phyloP scores from a whole-genome alignment of 2,113 vertebrate species.

The Phyllopteryx taeniolatus region DNA sequence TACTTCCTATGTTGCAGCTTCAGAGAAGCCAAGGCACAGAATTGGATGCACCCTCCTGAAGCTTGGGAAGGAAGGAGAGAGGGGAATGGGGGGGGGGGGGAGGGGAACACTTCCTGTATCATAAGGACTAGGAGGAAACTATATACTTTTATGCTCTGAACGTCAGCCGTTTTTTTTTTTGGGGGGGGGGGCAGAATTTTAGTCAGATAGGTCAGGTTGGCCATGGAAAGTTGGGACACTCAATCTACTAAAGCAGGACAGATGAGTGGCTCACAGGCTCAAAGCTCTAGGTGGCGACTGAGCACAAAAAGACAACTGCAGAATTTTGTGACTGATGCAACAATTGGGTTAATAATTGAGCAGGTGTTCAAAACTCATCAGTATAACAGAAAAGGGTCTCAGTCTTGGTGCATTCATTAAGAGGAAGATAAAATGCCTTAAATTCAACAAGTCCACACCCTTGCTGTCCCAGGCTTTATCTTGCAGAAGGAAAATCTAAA shows the following conservation, averaged over 20 bases:
- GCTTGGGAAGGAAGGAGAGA: too few relatives aligned
- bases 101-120: background rate
- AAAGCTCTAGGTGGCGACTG: background rate
- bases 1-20: slow-evolving; percentile 22
- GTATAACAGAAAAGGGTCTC: background rate
- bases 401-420: background rate
- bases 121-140: background rate
- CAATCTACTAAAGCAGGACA: background rate
- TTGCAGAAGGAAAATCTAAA: slow-evolving; percentile 15
- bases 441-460: background rate
- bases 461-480: slow-evolving; percentile 11
- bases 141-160: background rate
- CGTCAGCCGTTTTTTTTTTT: background rate
- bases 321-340: background rate
- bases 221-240: background rate
- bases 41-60: slow-evolving; percentile 27
- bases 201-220: background rate
- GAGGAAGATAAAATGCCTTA: background rate
- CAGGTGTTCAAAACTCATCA: background rate
- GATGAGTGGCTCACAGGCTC: background rate
- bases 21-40: slow-evolving; percentile 73
- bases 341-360: background rate
- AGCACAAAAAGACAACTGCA: background rate
- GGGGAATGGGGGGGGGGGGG: too few relatives aligned
- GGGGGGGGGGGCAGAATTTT: background rate